Evolutionary conservation across 2,797 vertebrate species (phyloP), one percentile per base, ranked within the genome.

Genomic region (Graptemys geographica): DNA sequence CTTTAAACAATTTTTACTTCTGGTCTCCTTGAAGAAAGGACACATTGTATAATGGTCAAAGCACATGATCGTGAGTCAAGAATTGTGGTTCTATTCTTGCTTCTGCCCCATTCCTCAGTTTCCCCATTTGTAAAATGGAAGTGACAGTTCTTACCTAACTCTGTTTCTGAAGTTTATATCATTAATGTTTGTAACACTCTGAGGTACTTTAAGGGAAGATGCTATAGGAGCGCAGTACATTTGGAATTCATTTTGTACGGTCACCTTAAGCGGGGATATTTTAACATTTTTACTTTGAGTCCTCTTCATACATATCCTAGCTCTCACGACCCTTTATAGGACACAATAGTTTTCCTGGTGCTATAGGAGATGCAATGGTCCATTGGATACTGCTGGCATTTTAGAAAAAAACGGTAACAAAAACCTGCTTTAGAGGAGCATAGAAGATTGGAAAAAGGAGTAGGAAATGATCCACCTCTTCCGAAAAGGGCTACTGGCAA

Each of bases 1-100:
- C 47, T 92, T 90, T 80, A 91, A 92, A 92, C 81, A 89, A 15
- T 47, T 91, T 16, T 86, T 86, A 82, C 83, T 79, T 90, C 89
- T 91, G 89, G 85, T 92, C 80, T 88, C 6, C 44, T 94, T 62
- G 59, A 90, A 83, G 82, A 85, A 89, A 91, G 86, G 47, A 88
- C 1, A 27, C 5, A 76, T 27, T 80, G 49, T 79, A 16, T 80
- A 33, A 87, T 49, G 52, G 82, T 88, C 16, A 82, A 96, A 93
- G 65, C 72, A 28, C 16, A 86, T 91, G 92, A 88, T 12, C 79
- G 91, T 79, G 25, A 28, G 90, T 84, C n/a, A 79, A 87, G 49
- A 90, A 90, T 90, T 25, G 19, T 6, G 84, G 87, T 84, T 81
- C 49, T 62, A 89, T 88, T 78, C 3, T 44, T 89, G 53, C 49